phyloP scores from a whole-genome alignment of 2,113 vertebrate species.

The Tautogolabrus adspersus region DNA sequence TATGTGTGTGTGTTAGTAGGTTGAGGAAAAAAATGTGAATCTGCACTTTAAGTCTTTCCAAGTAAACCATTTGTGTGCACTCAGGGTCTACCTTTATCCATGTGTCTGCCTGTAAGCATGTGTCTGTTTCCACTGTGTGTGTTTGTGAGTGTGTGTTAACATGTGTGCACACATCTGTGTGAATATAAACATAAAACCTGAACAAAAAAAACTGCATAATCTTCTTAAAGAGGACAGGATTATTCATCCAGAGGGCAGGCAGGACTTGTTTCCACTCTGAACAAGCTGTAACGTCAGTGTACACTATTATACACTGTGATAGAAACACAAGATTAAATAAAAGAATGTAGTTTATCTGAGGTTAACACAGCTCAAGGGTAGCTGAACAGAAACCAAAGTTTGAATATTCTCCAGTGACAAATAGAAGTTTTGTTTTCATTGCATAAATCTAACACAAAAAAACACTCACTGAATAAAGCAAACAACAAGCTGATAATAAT shows the following conservation, averaged over 20 bases:
- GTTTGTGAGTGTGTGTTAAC: conserved; percentile 1
- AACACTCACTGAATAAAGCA: not conserved
- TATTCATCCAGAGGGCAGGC: conserved; percentile 41
- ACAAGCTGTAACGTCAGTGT: conserved; percentile 3
- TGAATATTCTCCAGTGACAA: not conserved
- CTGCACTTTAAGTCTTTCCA: conserved; percentile 9
- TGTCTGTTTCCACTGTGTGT: not conserved
- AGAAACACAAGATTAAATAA: not conserved
- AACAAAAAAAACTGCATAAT: conserved; percentile 49
- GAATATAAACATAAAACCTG: conserved; percentile 46
- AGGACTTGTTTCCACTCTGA: conserved; percentile 43
- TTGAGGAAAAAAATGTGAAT: not conserved
- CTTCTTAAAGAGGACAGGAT: conserved; percentile 47
- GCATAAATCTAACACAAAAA: not conserved
- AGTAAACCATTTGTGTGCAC: not conserved
- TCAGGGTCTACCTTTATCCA: conserved; percentile 3
- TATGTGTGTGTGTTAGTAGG: conserved; percentile 1
- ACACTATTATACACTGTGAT: not conserved
- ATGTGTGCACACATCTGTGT: conserved; percentile 39
- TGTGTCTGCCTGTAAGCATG: not conserved
- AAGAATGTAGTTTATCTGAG: not conserved
- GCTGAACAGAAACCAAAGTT: not conserved
- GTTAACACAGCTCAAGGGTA: not conserved
- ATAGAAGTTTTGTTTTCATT: not conserved
- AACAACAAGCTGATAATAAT: not conserved